Percentiles rank a stretch among this genome's conserved stretches.
phyloP scores from a whole-genome alignment of 92 coral and sea anemone species.

The Pocillopora meandrina region DNA sequence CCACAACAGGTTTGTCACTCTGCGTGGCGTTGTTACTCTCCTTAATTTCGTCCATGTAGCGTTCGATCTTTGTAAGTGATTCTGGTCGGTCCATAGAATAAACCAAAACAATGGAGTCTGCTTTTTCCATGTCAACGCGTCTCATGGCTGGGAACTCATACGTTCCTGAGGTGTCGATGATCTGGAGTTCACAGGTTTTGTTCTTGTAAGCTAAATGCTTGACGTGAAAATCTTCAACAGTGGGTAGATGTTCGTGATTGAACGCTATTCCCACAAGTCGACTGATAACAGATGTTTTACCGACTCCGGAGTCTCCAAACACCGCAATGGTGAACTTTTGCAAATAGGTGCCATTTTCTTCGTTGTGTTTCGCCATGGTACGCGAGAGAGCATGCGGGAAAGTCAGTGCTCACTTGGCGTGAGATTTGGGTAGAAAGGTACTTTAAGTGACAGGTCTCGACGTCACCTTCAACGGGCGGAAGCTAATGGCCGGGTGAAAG shows the following conservation, averaged over 20 bases:
- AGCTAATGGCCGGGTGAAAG: too few species aligned
- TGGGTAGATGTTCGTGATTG: conserved; percentile 69
- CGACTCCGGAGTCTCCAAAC: conserved; percentile 86
- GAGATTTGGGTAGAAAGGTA: too few species aligned
- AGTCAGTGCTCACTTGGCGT: too few species aligned
- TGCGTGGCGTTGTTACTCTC: conserved; percentile 42
- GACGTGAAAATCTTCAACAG: conserved; percentile 87
- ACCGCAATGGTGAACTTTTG: conserved; percentile 82
- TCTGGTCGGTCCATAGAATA: conserved; percentile 68
- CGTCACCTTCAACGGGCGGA: too few species aligned
- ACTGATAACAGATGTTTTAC: conserved; percentile 84
- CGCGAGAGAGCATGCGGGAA: too few species aligned
- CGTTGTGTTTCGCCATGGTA: conserved; percentile 36
- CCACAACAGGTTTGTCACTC: conserved; percentile 59
- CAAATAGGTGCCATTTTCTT: conserved; percentile 35
- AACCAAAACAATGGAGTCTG: conserved; percentile 85
- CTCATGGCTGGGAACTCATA: conserved; percentile 98
- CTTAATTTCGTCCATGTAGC: conserved; percentile 79
- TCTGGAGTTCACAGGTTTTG: conserved; percentile 78
- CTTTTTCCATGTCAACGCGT: conserved; percentile 78
- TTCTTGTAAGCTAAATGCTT: conserved; percentile 73
- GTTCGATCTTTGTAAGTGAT: conserved; percentile 68
- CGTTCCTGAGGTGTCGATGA: conserved; percentile 91
- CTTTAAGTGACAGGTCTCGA: too few species aligned
- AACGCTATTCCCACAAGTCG: conserved; percentile 77